Evolutionary conservation across 92 coral and sea anemone genomes (phyloP).

Genomic region (Paragorgia papillata): DNA sequence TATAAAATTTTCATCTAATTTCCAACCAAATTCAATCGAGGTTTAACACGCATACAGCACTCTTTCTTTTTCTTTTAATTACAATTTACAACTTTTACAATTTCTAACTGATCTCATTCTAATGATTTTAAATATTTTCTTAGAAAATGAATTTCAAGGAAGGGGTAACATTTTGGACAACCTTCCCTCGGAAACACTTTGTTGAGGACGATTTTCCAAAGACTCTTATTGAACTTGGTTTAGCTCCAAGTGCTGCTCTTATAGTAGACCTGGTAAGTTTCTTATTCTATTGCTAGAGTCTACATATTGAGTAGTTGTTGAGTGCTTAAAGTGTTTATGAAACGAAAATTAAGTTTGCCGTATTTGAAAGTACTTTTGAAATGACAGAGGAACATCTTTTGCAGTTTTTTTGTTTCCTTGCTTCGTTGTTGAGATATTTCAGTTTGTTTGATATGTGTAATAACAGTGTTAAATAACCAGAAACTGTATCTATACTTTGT

Average conservation of each 20-base stretch:
- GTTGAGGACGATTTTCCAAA: conserved; percentile 73
- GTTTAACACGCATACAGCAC: too few relatives aligned
- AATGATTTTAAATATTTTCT: neutral
- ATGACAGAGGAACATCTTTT: too few relatives aligned
- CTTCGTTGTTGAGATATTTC: conserved; percentile 12
- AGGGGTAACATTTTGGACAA: conserved; percentile 52
- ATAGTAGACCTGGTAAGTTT: conserved; percentile 78
- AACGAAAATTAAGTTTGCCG: too few relatives aligned
- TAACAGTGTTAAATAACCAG: too few relatives aligned
- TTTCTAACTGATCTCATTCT: neutral
- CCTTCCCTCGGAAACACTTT: conserved; percentile 86
- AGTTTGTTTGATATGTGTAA: too few relatives aligned
- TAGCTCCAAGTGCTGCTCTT: conserved; percentile 89
- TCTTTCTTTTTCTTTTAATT: too few relatives aligned
- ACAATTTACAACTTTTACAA: too few relatives aligned
- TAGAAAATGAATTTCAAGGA: conserved; percentile 9
- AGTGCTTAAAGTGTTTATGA: neutral
- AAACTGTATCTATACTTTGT: too few relatives aligned
- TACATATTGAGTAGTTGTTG: neutral
- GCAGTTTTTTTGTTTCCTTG: neutral
- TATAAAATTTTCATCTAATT: too few relatives aligned
- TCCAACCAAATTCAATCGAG: too few relatives aligned
- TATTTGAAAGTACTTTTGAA: too few relatives aligned
- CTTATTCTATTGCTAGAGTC: neutral
- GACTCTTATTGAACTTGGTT: conserved; percentile 72